phyloP scores from a whole-genome alignment of 53 echinoderm and acorn worm species.

The Astropecten irregularis region DNA sequence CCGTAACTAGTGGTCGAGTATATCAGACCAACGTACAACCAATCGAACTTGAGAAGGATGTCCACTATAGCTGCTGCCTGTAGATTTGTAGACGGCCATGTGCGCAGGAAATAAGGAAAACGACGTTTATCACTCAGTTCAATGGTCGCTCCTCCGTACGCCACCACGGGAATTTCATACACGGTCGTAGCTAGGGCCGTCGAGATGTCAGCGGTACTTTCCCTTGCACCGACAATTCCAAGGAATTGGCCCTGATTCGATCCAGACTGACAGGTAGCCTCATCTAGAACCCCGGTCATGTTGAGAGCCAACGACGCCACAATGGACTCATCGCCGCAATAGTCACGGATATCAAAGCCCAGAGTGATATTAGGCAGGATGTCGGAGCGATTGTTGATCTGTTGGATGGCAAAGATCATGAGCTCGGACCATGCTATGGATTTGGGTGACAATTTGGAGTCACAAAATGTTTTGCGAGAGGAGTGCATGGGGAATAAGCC shows the following conservation, averaged over 20 bases:
- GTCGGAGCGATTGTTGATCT: constrained; percentile 70
- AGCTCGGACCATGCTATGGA: constrained; percentile 41
- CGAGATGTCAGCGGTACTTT: constrained; percentile 24
- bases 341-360: constrained; percentile 54
- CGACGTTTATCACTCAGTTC: constrained; percentile 44
- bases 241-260: constrained; percentile 1
- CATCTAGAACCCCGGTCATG: neutral
- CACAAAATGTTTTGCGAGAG: neutral
- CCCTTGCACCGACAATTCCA: constrained; percentile 28
- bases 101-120: constrained; percentile 57
- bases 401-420: constrained; percentile 79
- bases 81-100: constrained; percentile 30
- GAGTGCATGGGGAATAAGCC: constrained; percentile 30
- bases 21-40: constrained; percentile 48
- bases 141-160: constrained; percentile 29
- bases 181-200: constrained; percentile 17
- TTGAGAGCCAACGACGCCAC: constrained; percentile 1
- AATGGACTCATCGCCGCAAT: constrained; percentile 30
- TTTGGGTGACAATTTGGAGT: neutral
- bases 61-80: constrained; percentile 44
- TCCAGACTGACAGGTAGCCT: neutral
- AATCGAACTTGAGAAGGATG: constrained; percentile 18
- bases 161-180: constrained; percentile 22
- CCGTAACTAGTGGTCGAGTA: constrained; percentile 53
- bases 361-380: constrained; percentile 77